Base-by-base conservation (phyloP, 2,888 invertebrate genomes). In the Athripsodes cinereus region DNA sequence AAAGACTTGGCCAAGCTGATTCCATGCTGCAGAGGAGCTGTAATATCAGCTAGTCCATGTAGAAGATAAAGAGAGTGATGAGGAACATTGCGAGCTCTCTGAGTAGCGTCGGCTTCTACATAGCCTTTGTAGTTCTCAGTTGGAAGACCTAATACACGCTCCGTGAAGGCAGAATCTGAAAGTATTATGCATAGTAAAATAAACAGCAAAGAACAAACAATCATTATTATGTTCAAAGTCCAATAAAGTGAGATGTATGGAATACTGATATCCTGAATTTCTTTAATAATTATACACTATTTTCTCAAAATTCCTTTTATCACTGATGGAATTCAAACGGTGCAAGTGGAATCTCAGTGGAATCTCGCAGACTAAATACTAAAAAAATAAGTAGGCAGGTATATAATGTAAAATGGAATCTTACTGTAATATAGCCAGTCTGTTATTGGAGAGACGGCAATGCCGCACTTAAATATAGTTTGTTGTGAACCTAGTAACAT, bases 371-470 rank as follows among this genome's bases (percentile, higher is more conserved):
- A 26, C 5, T 26, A 26, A 22, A 47, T 44, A 35, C 20, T 50
- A 19, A 21, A 49, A 31, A 11, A 21, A 49, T 19, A 22, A 26
- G 19, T n/a, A n/a, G n/a, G n/a, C n/a, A n/a, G n/a, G n/a, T n/a
- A n/a, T 31, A 40, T n/a, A 40, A 40, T n/a, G 40, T 16, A 35
- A 13, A 8, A 40, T 26, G 3, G 2, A n/a, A 60, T 74, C 88
- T 84, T 72, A 96, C 96, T 96, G 71, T 96, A 96, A 74, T 90
- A 95, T 54, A 92, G 81, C 94, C 96, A 97, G 74, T 96, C 95
- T 34, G 94, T 90, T 67, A 96, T 94, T 1, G 96, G 96, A 62
- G 96, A 95, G 35, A 96, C 93, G 18, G 94, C 88, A 61, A 95
- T 87, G 50, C 96, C 96, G 72, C 96, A 96, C 71, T 92, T 91